Evolutionary conservation across 53 echinoderm and acorn worm species (phyloP).

Genomic region (Mesocentrotus franciscanus): DNA sequence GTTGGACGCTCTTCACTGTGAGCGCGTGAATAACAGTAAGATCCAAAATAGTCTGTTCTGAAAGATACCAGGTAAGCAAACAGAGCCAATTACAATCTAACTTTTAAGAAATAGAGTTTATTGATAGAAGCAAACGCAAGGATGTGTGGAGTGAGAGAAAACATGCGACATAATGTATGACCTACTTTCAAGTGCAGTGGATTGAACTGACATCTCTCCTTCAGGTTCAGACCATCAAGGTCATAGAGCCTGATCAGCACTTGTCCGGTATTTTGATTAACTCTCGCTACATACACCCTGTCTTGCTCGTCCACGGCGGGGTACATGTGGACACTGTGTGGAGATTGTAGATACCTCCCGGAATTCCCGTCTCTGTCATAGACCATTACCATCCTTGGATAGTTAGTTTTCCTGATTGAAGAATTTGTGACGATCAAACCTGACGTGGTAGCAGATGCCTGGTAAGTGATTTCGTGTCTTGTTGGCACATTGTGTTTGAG

Average conservation of each 20-base stretch:
- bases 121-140: not conserved
- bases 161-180: not conserved
- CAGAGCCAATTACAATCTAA: too few species aligned
- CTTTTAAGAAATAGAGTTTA: not conserved
- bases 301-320: not conserved
- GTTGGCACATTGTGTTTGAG: not conserved
- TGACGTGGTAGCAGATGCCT: not conserved
- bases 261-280: not conserved
- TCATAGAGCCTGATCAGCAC: not conserved
- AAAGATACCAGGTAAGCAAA: too few species aligned
- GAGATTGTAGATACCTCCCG: not conserved
- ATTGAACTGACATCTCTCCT: too few species aligned
- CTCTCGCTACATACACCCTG: conserved; percentile 30
- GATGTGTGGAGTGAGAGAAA: not conserved
- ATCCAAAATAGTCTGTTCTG: too few species aligned
- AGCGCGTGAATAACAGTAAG: too few species aligned
- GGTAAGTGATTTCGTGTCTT: not conserved
- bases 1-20: too few species aligned
- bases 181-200: too few species aligned
- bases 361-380: not conserved
- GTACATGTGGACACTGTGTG: not conserved
- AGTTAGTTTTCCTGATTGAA: not conserved
- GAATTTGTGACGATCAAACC: not conserved
- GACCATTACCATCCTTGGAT: not conserved
- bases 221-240: too few species aligned